Percentiles rank a stretch among this genome's conserved stretches.
phyloP scores from a whole-genome alignment of 2,113 vertebrate genomes.

The Gasterosteus nipponicus region DNA sequence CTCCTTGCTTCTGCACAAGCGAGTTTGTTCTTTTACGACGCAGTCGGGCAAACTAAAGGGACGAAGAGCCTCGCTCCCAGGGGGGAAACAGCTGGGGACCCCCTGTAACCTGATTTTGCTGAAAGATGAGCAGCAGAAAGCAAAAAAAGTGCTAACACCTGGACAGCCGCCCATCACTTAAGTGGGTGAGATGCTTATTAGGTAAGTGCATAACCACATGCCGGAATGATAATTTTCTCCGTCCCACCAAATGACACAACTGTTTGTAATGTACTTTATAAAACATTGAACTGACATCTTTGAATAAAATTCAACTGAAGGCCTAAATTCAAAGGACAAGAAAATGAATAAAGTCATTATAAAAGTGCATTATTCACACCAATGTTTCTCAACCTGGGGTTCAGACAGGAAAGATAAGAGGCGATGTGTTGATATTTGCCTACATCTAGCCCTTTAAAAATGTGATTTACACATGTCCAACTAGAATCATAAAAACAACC shows the following conservation, averaged over 20 bases:
- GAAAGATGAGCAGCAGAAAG: constrained; percentile 20
- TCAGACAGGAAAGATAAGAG: not conserved
- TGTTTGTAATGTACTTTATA: not conserved
- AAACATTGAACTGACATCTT: not conserved
- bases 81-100: constrained; percentile 54
- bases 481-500: not conserved
- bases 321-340: not conserved
- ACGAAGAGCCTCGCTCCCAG: constrained; percentile 14
- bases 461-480: not conserved
- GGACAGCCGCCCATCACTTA: constrained; percentile 26
- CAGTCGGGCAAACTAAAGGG: not conserved
- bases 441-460: no score
- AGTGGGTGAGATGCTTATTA: not conserved
- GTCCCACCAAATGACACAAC: not conserved
- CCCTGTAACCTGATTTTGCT: constrained; percentile 10
- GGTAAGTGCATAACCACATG: not conserved
- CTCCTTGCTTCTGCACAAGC: not conserved
- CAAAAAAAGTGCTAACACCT: constrained; percentile 41
- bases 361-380: not conserved
- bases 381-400: not conserved
- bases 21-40: constrained; percentile 44
- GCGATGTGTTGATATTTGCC: no score
- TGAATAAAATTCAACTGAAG: not conserved
- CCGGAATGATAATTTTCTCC: not conserved
- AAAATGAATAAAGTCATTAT: not conserved